Conservation (phyloP, 2,888 invertebrate genomes). For the Agonopterix heracliana region DNA sequence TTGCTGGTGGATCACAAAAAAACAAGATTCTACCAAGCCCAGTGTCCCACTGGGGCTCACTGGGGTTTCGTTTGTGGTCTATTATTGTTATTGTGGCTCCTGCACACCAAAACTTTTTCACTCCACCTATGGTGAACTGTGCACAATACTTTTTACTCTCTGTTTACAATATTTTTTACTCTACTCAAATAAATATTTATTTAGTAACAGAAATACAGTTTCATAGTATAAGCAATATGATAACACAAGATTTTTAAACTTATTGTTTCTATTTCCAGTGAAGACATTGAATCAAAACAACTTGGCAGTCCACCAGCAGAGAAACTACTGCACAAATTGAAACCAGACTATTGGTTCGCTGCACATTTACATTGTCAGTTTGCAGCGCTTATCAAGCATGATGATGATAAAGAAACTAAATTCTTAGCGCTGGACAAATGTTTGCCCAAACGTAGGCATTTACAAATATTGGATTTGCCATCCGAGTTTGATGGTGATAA, state of each 20-base stretch:
- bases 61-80: too few species aligned
- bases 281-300: conserved; percentile 86
- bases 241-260: background rate
- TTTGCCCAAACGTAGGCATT: conserved; percentile 89
- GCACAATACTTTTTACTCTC: too few species aligned
- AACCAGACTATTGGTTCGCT: conserved; percentile 96
- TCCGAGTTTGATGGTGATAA: conserved; percentile 70
- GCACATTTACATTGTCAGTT: conserved; percentile 99
- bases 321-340: conserved; percentile 85
- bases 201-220: too few species aligned
- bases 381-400: conserved; percentile 89
- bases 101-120: too few species aligned
- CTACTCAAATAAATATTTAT: too few species aligned
- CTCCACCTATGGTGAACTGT: too few species aligned
- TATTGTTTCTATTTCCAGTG: conserved; percentile 59
- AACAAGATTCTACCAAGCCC: too few species aligned
- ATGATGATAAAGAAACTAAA: conserved; percentile 77
- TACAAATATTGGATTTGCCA: conserved; percentile 87
- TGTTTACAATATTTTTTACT: too few species aligned
- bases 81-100: too few species aligned
- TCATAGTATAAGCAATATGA: too few species aligned
- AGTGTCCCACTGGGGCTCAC: too few species aligned
- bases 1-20: too few species aligned
- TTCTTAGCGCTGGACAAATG: conserved; percentile 98
- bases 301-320: conserved; percentile 93